Evolutionary conservation across 2,888 invertebrate species (phyloP), one percentile per base, ranked within the genome.

Genomic region (Tupiocoris notatus): DNA sequence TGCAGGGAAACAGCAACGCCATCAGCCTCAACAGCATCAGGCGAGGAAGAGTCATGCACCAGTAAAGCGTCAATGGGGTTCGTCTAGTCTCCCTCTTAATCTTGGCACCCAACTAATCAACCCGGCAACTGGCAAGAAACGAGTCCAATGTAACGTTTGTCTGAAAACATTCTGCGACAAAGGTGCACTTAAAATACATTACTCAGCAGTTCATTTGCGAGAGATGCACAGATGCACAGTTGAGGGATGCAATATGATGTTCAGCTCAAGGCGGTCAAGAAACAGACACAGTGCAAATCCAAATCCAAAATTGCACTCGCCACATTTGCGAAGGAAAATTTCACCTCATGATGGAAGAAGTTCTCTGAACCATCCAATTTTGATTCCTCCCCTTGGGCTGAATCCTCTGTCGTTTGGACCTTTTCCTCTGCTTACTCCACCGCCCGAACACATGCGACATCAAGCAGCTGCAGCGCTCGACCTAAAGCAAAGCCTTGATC

Each of bases 161-260:
- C 86, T 97, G 78, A 99, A 99, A 86, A 98, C 98, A 17, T 99
- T 99, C 86, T 99, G 99, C 88, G 99, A 99, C 87, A 99, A 99
- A 86, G 99, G 98, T 78, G 99, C 99, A 0, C 87, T 99, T 22
- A 99, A 99, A 86, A 99, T 99, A 6, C 99, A 99, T 84, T 98
- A 98, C 83, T 97, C 97, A 68, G 99, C 99, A 0, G 99, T 99
- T 9, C 99, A 99, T 84, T 86, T 98, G 78, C 90, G 98, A 58
- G 99, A 99, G 86, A 99, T 99, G 98, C 99, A 99, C 85, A 96
- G 96, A 85, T 99, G 99, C 84, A 98, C 98, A 0, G 97, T 99
- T 0, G 95, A 95, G 83, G 98, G 98, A 0, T 98, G 98, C 85
- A 97, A 95, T 84, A 98, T 98, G 96, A 97, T 97, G 96, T 98